Percentiles rank a stretch among this genome's conserved stretches.
Conservation (phyloP, 2,888 invertebrate species). For the Lycocerus yunnanus region DNA sequence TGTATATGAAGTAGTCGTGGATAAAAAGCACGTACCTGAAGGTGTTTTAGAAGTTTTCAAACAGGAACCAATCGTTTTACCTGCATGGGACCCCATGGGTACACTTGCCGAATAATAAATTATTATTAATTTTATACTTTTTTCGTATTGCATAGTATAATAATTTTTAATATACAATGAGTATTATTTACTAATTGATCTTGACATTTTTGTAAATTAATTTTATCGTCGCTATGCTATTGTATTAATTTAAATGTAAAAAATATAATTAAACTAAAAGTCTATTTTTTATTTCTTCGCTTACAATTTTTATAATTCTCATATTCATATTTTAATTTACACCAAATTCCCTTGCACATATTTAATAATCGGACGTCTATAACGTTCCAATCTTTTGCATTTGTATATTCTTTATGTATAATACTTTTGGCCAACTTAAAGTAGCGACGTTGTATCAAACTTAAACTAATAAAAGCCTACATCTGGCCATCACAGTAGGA, state of each 20-base stretch:
- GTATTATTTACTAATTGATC: constrained; percentile 1
- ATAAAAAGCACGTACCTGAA: constrained; percentile 77
- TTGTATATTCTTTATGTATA: constrained; percentile 61
- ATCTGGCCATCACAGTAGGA: constrained; percentile 78
- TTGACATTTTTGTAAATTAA: constrained; percentile 5
- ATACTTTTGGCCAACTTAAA: constrained; percentile 67
- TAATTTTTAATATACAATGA: background rate
- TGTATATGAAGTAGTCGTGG: constrained; percentile 86
- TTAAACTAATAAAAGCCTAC: constrained; percentile 83
- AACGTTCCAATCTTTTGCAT: constrained; percentile 49
- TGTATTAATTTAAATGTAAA: background rate
- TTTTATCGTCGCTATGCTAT: background rate
- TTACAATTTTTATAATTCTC: constrained; percentile 36
- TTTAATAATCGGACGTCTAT: constrained; percentile 69
- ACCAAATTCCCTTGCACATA: constrained; percentile 90
- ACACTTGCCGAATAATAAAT: constrained; percentile 61
- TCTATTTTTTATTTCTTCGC: background rate
- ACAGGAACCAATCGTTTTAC: constrained; percentile 76
- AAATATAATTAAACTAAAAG: background rate
- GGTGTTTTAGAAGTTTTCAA: constrained; percentile 77
- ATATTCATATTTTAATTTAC: constrained; percentile 71
- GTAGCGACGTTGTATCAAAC: constrained; percentile 81
- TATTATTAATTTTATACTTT: background rate
- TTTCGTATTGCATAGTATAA: background rate
- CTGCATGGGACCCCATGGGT: constrained; percentile 96